These are phyloP conservation scores for Saimiri boliviensis DNA, from an alignment of 2,113 vertebrate genomes.

Conservation along the genomic window DNA sequence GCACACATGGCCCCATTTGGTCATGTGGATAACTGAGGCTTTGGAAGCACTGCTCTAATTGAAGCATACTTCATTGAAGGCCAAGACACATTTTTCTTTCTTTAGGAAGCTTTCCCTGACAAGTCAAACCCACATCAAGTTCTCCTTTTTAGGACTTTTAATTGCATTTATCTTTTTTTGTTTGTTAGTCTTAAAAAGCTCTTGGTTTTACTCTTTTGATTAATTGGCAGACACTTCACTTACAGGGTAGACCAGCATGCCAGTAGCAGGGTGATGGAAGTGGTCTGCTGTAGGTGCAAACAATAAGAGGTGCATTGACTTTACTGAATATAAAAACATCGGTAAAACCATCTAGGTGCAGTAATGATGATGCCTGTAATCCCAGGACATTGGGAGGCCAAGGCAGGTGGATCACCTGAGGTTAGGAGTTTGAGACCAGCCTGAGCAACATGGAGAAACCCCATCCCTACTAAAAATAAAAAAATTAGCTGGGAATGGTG, in stretches of 20 bases:
- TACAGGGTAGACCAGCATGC: background rate
- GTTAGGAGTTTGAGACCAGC: background rate
- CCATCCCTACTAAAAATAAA: background rate
- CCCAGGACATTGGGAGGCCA: background rate
- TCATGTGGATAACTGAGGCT: background rate
- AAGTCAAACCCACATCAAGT: background rate
- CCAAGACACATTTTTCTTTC: background rate
- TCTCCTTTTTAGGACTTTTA: background rate
- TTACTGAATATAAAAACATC: background rate
- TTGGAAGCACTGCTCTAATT: background rate
- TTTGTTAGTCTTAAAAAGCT: background rate
- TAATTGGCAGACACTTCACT: background rate
- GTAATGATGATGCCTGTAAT: background rate
- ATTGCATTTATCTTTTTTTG: background rate
- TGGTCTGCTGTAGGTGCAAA: background rate
- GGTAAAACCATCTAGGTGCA: background rate
- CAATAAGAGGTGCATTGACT: background rate
- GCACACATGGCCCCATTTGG: background rate
- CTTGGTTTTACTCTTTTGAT: background rate
- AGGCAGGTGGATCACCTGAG: background rate
- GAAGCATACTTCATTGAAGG: background rate
- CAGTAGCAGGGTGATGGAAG: background rate
- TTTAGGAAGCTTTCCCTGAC: background rate
- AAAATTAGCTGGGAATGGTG: background rate
- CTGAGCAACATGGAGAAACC: background rate